A percentile compares a stretch with the other conserved stretches of the same genome.
Evolutionary conservation across 1,140 invertebrate species (phyloP).

Genomic region (Cotesia vestalis): DNA sequence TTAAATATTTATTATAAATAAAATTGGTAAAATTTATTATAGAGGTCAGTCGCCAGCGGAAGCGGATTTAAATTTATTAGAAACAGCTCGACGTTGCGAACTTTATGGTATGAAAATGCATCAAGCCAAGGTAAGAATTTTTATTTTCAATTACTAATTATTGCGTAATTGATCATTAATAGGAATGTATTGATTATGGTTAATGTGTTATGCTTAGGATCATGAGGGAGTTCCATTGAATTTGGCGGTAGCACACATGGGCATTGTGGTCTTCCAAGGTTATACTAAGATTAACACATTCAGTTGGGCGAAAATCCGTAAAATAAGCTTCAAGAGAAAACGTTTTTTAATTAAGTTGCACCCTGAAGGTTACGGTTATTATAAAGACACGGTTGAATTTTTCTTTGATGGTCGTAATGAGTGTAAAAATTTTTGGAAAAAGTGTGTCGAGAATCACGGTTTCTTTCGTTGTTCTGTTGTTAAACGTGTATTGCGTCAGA

Average conservation of each 20-base stretch:
- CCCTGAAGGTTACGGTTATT: slow-evolving; percentile 95
- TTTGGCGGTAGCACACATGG: slow-evolving; percentile 96
- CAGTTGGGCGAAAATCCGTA: slow-evolving; percentile 99
- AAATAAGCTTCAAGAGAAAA: slow-evolving; percentile 98
- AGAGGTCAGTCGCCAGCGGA: slow-evolving; percentile 96
- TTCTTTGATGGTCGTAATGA: slow-evolving; percentile 97
- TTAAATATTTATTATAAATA: too few species aligned
- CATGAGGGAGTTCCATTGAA: slow-evolving; percentile 93
- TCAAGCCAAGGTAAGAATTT: slow-evolving; percentile 76
- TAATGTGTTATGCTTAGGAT: slow-evolving; percentile 69
- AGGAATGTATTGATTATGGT: slow-evolving; percentile 21
- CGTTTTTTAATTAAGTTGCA: slow-evolving; percentile 97
- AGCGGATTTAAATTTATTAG: slow-evolving; percentile 95
- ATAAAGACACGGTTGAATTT: slow-evolving; percentile 98
- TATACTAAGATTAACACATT: slow-evolving; percentile 98
- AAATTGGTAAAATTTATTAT: not conserved
- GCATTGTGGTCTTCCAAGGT: slow-evolving; percentile 96
- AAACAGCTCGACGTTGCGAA: slow-evolving; percentile 97
- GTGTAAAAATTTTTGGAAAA: slow-evolving; percentile 99
- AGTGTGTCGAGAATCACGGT: slow-evolving; percentile 98
- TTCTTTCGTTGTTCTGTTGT: slow-evolving; percentile 94
- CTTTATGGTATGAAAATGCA: slow-evolving; percentile 98
- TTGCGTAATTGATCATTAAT: not conserved
- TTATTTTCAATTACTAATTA: slow-evolving; percentile 15
- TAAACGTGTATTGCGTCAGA: slow-evolving; percentile 82